A percentile compares a stretch with the other conserved stretches of the same genome.
These are phyloP conservation scores for Tragelaphus eurycerus DNA, from an alignment of 2,797 vertebrate species.

Conservation along the genomic window DNA sequence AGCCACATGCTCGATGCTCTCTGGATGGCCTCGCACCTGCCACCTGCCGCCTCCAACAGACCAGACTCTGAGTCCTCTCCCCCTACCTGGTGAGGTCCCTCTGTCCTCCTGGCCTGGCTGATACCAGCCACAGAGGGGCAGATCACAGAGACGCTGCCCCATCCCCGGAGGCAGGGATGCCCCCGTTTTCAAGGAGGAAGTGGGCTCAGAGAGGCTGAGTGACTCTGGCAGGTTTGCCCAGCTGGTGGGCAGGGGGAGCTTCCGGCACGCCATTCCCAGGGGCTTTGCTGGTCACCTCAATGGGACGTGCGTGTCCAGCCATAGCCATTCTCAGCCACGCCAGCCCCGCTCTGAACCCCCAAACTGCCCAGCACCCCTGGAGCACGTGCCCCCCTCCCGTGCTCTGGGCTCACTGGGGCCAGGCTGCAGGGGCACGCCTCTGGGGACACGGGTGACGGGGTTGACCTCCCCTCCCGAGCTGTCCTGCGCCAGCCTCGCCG, in stretches of 20 bases:
- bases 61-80: neutral
- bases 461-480: fast-evolving
- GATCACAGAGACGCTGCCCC: fast-evolving
- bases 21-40: fast-evolving
- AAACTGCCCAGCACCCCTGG: neutral
- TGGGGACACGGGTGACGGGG: fast-evolving
- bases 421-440: fast-evolving
- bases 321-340: fast-evolving
- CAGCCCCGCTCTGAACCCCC: neutral
- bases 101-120: fast-evolving
- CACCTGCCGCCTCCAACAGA: fast-evolving
- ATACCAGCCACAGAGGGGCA: fast-evolving
- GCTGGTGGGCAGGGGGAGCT: fast-evolving
- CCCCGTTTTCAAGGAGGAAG: neutral
- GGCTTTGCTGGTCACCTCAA: neutral
- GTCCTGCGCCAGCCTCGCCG: fast-evolving
- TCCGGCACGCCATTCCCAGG: neutral
- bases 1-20: fast-evolving
- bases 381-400: fast-evolving
- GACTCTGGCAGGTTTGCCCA: fast-evolving
- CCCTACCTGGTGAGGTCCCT: neutral
- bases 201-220: neutral
- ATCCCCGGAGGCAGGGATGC: fast-evolving
- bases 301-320: neutral
- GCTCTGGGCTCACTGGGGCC: fast-evolving